These are phyloP conservation scores for Luperina nickerlii DNA, from an alignment of 2,888 invertebrate species.

Conservation along the genomic window DNA sequence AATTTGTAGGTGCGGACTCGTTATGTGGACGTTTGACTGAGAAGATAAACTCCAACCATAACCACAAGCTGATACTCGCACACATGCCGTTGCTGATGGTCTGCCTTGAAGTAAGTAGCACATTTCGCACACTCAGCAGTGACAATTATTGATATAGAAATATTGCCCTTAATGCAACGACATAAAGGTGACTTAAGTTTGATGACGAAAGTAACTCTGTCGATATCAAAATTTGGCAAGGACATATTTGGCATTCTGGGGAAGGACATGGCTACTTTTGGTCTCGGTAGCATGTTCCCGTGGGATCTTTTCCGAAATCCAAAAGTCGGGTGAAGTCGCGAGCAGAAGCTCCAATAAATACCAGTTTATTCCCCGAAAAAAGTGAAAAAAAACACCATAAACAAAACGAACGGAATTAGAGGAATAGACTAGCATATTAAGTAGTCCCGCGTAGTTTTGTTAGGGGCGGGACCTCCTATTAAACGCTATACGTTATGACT, in stretches of 20 bases:
- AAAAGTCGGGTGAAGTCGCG: too few relatives aligned
- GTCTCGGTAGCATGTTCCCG: too few relatives aligned
- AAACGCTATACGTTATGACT: too few relatives aligned
- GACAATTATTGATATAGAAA: neutral
- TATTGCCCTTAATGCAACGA: neutral
- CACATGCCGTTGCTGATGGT: constrained; percentile 99
- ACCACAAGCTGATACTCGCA: constrained; percentile 96
- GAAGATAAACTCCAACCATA: constrained; percentile 97
- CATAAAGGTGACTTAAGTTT: neutral
- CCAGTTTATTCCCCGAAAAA: too few relatives aligned
- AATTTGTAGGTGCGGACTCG: constrained; percentile 96
- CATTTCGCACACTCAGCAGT: neutral
- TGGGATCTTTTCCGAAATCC: too few relatives aligned
- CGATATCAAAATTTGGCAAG: neutral
- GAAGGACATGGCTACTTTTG: neutral
- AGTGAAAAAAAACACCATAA: too few relatives aligned
- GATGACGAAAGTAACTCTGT: neutral
- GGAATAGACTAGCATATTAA: too few relatives aligned
- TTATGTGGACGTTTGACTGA: constrained; percentile 98
- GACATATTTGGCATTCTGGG: neutral
- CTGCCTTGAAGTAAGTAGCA: constrained; percentile 94
- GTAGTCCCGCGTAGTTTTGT: too few relatives aligned
- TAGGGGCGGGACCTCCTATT: too few relatives aligned
- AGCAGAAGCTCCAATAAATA: too few relatives aligned
- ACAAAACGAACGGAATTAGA: too few relatives aligned